A percentile compares a stretch with the other conserved stretches of the same genome.
Conservation (phyloP, 2,888 invertebrate genomes). For the Acleris emargana region DNA sequence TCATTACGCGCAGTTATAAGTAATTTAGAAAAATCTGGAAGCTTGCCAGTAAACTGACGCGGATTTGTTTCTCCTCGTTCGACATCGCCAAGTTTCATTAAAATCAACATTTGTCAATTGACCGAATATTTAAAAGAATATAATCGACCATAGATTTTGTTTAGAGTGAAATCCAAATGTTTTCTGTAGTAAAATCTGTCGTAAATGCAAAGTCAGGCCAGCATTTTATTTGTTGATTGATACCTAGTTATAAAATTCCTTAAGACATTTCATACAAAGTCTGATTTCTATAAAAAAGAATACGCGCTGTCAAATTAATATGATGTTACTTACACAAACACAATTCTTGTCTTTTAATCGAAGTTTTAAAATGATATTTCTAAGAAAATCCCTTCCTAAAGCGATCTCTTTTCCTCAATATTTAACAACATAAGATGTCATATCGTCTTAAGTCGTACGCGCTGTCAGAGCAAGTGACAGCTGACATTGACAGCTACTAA, state of each 20-base stretch:
- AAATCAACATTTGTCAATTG: constrained; percentile 59
- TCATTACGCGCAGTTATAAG: constrained; percentile 62
- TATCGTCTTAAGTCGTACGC: constrained; percentile 36
- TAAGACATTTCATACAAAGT: too few relatives aligned
- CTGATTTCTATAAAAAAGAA: too few relatives aligned
- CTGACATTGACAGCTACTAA: constrained; percentile 58
- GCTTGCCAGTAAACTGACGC: constrained; percentile 59
- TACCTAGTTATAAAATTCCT: too few relatives aligned
- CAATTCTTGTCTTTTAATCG: not conserved
- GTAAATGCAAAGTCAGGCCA: too few relatives aligned
- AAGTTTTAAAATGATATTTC: not conserved
- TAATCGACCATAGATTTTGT: too few relatives aligned
- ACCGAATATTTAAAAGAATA: constrained; percentile 26
- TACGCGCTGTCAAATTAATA: too few relatives aligned
- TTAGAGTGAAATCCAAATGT: too few relatives aligned
- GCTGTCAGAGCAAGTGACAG: constrained; percentile 43
- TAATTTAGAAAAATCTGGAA: constrained; percentile 72
- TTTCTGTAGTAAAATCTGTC: too few relatives aligned
- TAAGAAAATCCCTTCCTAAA: not conserved
- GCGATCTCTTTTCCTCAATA: constrained; percentile 6
- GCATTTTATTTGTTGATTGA: too few relatives aligned
- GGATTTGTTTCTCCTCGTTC: constrained; percentile 58
- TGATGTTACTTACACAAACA: not conserved
- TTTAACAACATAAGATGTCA: constrained; percentile 33
- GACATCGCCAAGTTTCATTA: constrained; percentile 61